Evolutionary conservation across 2,888 invertebrate species (phyloP).

Genomic region (Spilarctia lutea): DNA sequence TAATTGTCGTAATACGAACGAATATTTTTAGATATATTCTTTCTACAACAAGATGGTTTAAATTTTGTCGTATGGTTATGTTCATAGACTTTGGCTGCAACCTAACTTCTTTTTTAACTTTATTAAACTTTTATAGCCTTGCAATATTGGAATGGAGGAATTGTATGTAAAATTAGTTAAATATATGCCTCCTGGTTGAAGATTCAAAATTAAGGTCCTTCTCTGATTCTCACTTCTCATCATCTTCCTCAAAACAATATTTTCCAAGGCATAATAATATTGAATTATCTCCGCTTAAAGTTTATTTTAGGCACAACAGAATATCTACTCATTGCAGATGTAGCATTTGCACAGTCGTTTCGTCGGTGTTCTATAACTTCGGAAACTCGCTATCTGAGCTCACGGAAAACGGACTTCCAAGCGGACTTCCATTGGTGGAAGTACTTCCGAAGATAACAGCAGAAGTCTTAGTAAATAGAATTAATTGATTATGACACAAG

Average conservation of each 20-base stretch:
- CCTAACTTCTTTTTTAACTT: background rate
- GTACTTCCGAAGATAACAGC: conserved; percentile 1
- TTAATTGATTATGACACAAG: background rate
- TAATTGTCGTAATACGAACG: background rate
- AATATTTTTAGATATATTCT: no score
- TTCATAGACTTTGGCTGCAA: background rate
- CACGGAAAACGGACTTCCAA: background rate
- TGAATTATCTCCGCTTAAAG: background rate
- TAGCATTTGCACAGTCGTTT: background rate
- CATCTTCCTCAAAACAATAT: no score
- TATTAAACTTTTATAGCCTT: background rate
- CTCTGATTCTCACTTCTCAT: no score
- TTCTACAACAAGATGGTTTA: no score
- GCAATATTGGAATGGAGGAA: background rate
- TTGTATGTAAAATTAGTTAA: background rate
- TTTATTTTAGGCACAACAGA: background rate
- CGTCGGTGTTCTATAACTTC: background rate
- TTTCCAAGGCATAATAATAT: background rate
- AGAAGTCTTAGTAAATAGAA: background rate
- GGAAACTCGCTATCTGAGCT: background rate
- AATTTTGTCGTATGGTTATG: no score
- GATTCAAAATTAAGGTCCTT: background rate
- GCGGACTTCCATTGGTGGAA: background rate
- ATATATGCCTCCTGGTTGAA: background rate
- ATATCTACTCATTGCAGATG: background rate